A percentile compares a stretch with the other conserved stretches of the same genome.
Conservation (phyloP, 2,797 vertebrate species). For the Avahi laniger region DNA sequence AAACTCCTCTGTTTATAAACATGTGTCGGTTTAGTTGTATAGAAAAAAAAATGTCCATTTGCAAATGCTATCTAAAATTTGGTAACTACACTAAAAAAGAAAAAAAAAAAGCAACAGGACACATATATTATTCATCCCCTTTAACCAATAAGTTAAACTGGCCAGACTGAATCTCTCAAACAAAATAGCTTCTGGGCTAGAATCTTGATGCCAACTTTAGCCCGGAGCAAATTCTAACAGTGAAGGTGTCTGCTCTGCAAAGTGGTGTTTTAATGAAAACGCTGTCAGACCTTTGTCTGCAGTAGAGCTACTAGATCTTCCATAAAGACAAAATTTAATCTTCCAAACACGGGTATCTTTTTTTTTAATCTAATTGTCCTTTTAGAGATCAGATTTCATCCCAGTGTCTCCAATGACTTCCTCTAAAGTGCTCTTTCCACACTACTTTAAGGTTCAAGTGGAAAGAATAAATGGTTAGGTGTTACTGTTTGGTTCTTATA, state of each 20-base stretch:
- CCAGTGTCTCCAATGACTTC: slow-evolving; percentile 69
- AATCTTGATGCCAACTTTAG: slow-evolving; percentile 61
- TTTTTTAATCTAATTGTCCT: slow-evolving; percentile 66
- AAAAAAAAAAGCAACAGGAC: background rate
- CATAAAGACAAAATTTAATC: slow-evolving; percentile 71
- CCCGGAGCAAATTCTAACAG: slow-evolving; percentile 72
- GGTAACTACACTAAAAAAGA: background rate
- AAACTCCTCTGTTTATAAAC: background rate
- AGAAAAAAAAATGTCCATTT: background rate
- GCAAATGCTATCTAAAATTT: background rate
- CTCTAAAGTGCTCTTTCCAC: slow-evolving; percentile 71
- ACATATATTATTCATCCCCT: background rate
- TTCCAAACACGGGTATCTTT: slow-evolving; percentile 57
- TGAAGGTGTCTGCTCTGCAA: slow-evolving; percentile 68
- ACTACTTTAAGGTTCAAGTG: slow-evolving; percentile 79
- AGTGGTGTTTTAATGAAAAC: slow-evolving; percentile 63
- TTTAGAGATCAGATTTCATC: slow-evolving; percentile 71
- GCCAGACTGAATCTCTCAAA: slow-evolving; percentile 60
- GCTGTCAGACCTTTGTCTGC: slow-evolving; percentile 57
- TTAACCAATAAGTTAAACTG: slow-evolving; percentile 37
- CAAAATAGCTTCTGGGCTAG: slow-evolving; percentile 70
- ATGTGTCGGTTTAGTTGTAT: background rate
- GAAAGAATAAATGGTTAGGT: slow-evolving; percentile 83
- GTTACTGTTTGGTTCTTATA: slow-evolving; percentile 84
- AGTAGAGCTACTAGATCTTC: slow-evolving; percentile 53